Evolutionary conservation across 2,888 invertebrate genomes (phyloP).

Genomic region (Alsophila aescularia): DNA sequence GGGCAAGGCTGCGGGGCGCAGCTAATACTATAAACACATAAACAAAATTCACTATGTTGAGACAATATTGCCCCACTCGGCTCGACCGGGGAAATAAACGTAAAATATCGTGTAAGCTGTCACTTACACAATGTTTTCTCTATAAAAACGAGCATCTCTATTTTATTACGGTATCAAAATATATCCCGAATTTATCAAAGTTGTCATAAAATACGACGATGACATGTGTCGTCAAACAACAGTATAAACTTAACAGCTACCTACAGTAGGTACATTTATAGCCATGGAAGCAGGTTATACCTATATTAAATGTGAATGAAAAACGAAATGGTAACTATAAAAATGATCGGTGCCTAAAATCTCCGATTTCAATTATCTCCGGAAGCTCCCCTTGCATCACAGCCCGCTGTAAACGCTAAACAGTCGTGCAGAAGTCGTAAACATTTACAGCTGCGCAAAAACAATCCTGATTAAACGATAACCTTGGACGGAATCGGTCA

Average conservation of each 20-base stretch:
- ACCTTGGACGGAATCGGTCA: slow-evolving; percentile 29
- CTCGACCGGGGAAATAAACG: not conserved
- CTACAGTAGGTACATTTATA: not conserved
- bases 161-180: slow-evolving; percentile 22
- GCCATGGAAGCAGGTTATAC: slow-evolving; percentile 6
- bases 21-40: no score
- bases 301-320: slow-evolving; percentile 18
- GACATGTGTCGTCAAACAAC: slow-evolving; percentile 18
- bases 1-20: no score
- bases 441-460: slow-evolving; percentile 45
- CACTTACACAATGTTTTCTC: slow-evolving; percentile 2
- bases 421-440: slow-evolving; percentile 43
- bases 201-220: slow-evolving; percentile 20
- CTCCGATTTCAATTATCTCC: slow-evolving; percentile 36
- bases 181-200: slow-evolving; percentile 19
- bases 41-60: no score
- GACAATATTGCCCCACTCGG: no score
- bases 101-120: not conserved
- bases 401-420: slow-evolving; percentile 29
- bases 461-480: slow-evolving; percentile 45
- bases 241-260: slow-evolving; percentile 10
- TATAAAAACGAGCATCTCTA: slow-evolving; percentile 16
- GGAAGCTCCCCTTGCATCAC: slow-evolving; percentile 9
- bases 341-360: slow-evolving; percentile 32
- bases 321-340: slow-evolving; percentile 25